Conservation (phyloP, 2,797 vertebrate genomes). For the Lacerta bilineata region DNA sequence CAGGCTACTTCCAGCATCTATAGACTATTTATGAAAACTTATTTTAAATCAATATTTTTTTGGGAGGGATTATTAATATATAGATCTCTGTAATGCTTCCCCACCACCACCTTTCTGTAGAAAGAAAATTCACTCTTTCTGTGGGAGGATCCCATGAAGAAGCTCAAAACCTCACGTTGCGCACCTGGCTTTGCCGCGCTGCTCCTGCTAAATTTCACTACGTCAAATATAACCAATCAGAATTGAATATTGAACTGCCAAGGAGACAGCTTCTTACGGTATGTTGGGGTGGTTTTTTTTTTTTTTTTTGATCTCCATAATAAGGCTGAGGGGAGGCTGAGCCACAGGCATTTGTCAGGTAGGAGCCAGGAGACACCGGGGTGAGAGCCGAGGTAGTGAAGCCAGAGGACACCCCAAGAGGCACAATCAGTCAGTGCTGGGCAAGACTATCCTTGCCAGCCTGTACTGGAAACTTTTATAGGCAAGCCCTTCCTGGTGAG, state of each 20-base stretch:
- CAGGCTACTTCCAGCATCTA: not conserved
- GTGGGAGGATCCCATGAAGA: conserved; percentile 84
- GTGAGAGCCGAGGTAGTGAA: too few relatives aligned
- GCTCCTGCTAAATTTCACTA: conserved; percentile 80
- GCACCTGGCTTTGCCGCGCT: conserved; percentile 56
- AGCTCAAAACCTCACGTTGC: conserved; percentile 61
- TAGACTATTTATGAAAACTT: not conserved
- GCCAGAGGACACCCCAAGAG: not conserved
- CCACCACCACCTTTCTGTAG: conserved; percentile 61
- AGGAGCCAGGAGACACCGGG: not conserved
- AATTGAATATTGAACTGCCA: conserved; percentile 51
- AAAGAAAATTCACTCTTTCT: conserved; percentile 75
- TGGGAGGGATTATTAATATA: not conserved
- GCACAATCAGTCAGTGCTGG: not conserved
- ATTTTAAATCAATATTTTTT: not conserved
- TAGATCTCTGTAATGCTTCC: not conserved
- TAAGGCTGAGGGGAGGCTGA: not conserved
- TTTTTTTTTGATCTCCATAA: not conserved
- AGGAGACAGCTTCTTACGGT: conserved; percentile 68
- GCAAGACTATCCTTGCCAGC: too few relatives aligned
- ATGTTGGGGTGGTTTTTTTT: not conserved
- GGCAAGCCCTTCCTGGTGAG: not conserved
- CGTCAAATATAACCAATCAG: conserved; percentile 77
- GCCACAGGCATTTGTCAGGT: not conserved
- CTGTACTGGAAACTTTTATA: not conserved